Evolutionary conservation across 2,888 invertebrate genomes (phyloP).

Genomic region (Dascillus cervinus): DNA sequence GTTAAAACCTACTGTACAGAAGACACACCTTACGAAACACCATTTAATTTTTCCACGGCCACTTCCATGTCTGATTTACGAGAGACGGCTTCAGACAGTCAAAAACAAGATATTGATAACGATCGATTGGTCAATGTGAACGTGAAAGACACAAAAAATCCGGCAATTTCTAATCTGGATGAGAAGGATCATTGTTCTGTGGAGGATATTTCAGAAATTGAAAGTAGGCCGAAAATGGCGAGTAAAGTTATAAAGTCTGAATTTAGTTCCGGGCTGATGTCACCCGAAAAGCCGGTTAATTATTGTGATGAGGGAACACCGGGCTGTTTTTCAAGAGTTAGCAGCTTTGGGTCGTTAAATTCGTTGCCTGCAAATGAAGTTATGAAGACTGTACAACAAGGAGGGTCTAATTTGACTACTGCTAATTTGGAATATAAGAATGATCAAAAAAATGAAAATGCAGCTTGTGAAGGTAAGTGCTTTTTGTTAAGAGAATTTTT

Average conservation of each 20-base stretch:
- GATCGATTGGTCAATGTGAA: slow-evolving; percentile 22
- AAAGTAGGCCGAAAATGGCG: slow-evolving; percentile 21
- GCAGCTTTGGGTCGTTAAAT: slow-evolving; percentile 47
- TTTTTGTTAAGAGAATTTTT: too few relatives aligned
- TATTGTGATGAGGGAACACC: slow-evolving; percentile 87
- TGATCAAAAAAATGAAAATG: too few relatives aligned
- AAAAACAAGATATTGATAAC: slow-evolving; percentile 30
- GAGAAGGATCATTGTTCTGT: slow-evolving; percentile 39
- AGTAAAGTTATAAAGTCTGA: slow-evolving; percentile 29
- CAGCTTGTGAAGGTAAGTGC: too few relatives aligned
- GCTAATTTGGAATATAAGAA: too few relatives aligned
- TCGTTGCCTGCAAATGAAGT: slow-evolving; percentile 32
- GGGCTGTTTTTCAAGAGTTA: slow-evolving; percentile 61
- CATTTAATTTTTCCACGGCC: slow-evolving; percentile 77
- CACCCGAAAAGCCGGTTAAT: slow-evolving; percentile 71
- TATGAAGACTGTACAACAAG: too few relatives aligned
- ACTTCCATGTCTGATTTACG: slow-evolving; percentile 84
- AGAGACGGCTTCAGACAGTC: slow-evolving; percentile 21
- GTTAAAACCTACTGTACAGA: slow-evolving; percentile 89
- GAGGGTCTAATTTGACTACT: too few relatives aligned
- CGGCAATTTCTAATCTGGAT: slow-evolving; percentile 23
- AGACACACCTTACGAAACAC: slow-evolving; percentile 75
- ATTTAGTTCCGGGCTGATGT: slow-evolving; percentile 60
- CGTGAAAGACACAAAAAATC: slow-evolving; percentile 14
- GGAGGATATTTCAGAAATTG: slow-evolving; percentile 36